Conservation (phyloP, 2,113 vertebrate species). For the Pan troglodytes region NHGRI_mPanTro3-v2.1_pri NC_072421.2:43596001-43596500, state of each 20-base stretch:
- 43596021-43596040: not conserved
- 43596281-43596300: not conserved
- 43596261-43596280: not conserved
- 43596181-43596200: not conserved
- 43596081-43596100: constrained; percentile 22
- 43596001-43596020: not conserved
- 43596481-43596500: not conserved
- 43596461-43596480: not conserved
- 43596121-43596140: not conserved
- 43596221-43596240: not conserved
- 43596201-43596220: not conserved
- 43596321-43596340: not conserved
- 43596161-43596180: not conserved
- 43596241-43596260: not conserved
- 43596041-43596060: not conserved
- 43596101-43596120: not conserved
- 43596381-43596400: not conserved
- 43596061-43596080: not conserved
- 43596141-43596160: constrained; percentile 1
- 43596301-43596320: not conserved
- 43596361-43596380: not conserved
- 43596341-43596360: not conserved
- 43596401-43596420: not conserved
- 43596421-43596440: not conserved
- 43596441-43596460: not conserved